Base-by-base conservation (phyloP, 2,888 invertebrate genomes). In the Brachylomia viminalis region DNA sequence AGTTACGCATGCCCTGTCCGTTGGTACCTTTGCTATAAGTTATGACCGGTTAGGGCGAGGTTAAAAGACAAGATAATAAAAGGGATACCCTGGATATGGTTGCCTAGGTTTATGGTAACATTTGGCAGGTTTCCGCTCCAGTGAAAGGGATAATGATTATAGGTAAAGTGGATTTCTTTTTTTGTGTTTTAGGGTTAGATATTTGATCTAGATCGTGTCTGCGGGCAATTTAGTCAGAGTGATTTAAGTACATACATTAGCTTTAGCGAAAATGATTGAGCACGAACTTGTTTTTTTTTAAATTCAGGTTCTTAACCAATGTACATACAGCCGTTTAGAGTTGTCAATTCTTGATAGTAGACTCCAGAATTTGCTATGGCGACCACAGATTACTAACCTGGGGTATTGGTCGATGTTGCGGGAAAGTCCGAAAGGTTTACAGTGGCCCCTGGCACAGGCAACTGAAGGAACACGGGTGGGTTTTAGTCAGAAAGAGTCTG, bases 1-100 rank as follows among this genome's bases (percentile, higher is more conserved):
- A 88, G 86, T 75, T 84, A 83, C 80, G 86, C 86, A 85, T 83
- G 83, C 81, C 76, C 73, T 74, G 84, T 72, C 87, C 81, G 72
- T 85, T 38, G 27, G 52, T 66, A 79, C 72, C 75, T 77, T 23
- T 33, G 77, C 72, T 82, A 80, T 89, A 88, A 91, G 85, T 91
- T 89, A 91, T 88, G 69, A 81, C 82, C 87, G 87, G 87, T 80
- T 77, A 83, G 85, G 79, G 38, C 79, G 56, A 79, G 91, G 91
- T 88, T 88, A 88, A 89, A 90, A 88, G 87, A 89, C 88, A 86
- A 88, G 85, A 86, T 89, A 89, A 90, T 90, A 90, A 87, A 83
- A 77, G 72, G 78, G 52, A 73, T 69, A 69, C 70, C 72, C 70
- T n/a, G 68, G 72, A 42, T 84, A 87, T 84, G 84, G 82, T 64